phyloP scores from a whole-genome alignment of 2,888 invertebrate species.

The Drosophila longiperda region DNA sequence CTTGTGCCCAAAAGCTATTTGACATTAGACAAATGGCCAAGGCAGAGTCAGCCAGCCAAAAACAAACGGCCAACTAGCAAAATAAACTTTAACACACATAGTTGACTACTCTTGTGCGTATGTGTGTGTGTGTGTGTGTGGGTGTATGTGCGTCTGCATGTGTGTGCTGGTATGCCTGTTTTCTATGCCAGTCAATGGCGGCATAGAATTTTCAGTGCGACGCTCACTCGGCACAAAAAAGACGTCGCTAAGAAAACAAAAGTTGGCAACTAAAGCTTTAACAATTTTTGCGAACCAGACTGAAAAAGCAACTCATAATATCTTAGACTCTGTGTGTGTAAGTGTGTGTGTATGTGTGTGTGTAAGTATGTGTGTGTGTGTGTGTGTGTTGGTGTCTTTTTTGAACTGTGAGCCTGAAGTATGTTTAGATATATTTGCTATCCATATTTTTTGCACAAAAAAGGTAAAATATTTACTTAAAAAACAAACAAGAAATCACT shows the following conservation, averaged over 20 bases:
- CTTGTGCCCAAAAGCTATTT: constrained; percentile 68
- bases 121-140: constrained; percentile 7
- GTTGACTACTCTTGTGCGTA: constrained; percentile 13
- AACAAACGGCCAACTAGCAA: constrained; percentile 53
- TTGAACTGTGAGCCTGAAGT: constrained; percentile 17
- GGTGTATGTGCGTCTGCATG: neutral
- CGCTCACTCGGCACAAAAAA: constrained; percentile 37
- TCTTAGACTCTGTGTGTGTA: neutral
- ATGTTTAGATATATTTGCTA: constrained; percentile 7
- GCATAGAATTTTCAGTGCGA: constrained; percentile 65
- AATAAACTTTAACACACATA: constrained; percentile 50
- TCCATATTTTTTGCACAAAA: neutral
- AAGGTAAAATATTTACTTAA: neutral
- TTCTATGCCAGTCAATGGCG: constrained; percentile 63
- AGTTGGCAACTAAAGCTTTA: constrained; percentile 55
- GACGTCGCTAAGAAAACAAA: constrained; percentile 53
- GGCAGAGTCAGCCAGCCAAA: constrained; percentile 55
- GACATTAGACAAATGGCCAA: constrained; percentile 57
- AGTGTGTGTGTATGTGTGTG: neutral
- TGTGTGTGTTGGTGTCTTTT: constrained; percentile 1
- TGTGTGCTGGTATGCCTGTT: neutral
- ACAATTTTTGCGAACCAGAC: constrained; percentile 65
- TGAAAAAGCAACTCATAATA: constrained; percentile 31
- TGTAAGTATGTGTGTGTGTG: neutral
- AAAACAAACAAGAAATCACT: neutral